These are phyloP conservation scores for Epinotia nisella DNA, from an alignment of 2,888 invertebrate species.

Conservation along the genomic window DNA sequence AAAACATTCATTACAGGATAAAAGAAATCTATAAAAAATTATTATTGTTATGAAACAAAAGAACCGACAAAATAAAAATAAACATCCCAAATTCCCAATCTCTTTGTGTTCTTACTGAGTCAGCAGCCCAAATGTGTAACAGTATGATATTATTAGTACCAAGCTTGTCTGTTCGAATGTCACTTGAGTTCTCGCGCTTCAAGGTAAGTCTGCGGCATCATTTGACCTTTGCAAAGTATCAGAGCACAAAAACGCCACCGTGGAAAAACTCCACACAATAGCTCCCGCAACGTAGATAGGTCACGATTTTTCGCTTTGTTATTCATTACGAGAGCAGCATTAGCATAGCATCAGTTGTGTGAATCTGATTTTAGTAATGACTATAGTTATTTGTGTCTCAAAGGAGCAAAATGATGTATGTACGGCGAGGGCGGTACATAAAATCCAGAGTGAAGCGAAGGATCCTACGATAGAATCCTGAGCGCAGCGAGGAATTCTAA, in stretches of 20 bases:
- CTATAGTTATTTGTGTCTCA: no score
- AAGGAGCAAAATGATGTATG: no score
- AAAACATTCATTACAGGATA: neutral
- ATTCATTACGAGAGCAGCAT: constrained; percentile 8
- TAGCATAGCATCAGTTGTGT: neutral
- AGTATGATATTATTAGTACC: no score
- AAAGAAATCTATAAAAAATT: neutral
- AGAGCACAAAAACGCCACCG: constrained; percentile 36
- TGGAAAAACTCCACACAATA: constrained; percentile 25
- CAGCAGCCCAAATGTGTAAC: no score
- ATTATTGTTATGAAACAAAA: neutral
- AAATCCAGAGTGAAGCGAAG: no score
- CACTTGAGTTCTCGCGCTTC: constrained; percentile 13
- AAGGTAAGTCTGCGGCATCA: constrained; percentile 31
- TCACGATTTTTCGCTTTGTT: constrained; percentile 30
- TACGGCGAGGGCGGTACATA: no score
- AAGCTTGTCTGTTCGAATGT: constrained; percentile 5
- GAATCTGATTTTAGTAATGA: neutral
- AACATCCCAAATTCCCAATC: neutral
- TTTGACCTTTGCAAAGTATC: constrained; percentile 39
- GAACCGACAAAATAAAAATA: neutral
- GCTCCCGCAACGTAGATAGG: constrained; percentile 21
- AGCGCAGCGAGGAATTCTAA: no score
- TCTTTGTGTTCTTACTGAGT: neutral
- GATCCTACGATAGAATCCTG: no score